Conservation (phyloP, 2,888 invertebrate genomes). For the Zaprionus obscuricornis region DNA sequence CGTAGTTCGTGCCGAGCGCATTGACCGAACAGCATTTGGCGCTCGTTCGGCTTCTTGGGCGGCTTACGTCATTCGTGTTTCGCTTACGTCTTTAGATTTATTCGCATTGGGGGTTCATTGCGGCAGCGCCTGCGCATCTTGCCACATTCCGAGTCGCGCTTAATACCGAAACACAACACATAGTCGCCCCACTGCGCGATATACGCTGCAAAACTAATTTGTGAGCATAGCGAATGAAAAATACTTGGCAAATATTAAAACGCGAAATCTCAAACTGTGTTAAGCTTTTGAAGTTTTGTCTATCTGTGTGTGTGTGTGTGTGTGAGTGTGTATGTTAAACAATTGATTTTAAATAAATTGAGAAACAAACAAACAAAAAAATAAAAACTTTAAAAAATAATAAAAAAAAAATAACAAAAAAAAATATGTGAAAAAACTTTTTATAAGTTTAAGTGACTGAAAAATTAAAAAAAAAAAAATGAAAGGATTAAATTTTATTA, state of each 20-base stretch:
- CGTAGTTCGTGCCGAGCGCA: constrained; percentile 55
- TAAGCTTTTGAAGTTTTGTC: neutral
- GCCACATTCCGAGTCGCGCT: constrained; percentile 83
- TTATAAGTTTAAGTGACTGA: too few species aligned
- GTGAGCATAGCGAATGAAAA: constrained; percentile 12
- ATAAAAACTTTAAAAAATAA: too few species aligned
- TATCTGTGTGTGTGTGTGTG: constrained; percentile 12
- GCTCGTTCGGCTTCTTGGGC: constrained; percentile 20
- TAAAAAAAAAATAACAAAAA: too few species aligned
- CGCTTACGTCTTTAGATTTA: constrained; percentile 54
- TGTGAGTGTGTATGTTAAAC: constrained; percentile 27
- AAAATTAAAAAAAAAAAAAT: neutral
- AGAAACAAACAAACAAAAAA: too few species aligned
- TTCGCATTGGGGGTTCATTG: constrained; percentile 60
- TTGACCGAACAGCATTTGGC: too few species aligned
- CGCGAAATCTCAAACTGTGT: constrained; percentile 30
- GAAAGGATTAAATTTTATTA: neutral
- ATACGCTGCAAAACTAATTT: constrained; percentile 39
- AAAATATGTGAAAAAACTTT: too few species aligned
- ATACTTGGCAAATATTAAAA: constrained; percentile 19
- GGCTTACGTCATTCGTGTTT: constrained; percentile 55
- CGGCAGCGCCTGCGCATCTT: constrained; percentile 73
- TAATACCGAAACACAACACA: constrained; percentile 82
- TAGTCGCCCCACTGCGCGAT: constrained; percentile 67
- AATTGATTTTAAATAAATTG: constrained; percentile 7